Conservation (phyloP, 2,888 invertebrate genomes). For the Antitype chi region DNA sequence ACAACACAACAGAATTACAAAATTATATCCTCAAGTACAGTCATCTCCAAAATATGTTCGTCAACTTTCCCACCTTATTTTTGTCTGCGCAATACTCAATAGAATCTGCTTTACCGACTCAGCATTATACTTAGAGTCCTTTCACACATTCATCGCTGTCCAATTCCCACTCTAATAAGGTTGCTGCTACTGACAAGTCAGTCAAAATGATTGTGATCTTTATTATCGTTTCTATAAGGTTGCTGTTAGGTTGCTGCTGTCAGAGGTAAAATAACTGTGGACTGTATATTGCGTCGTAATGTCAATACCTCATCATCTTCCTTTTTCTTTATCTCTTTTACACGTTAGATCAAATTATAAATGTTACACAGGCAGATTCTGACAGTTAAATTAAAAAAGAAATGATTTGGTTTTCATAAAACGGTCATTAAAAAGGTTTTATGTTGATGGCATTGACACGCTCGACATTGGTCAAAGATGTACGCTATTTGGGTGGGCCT, state of each 20-base stretch:
- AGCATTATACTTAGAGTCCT: background rate
- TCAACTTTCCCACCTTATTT: background rate
- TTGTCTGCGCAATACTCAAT: background rate
- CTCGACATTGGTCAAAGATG: too few relatives aligned
- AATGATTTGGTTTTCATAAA: background rate
- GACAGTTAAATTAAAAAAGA: background rate
- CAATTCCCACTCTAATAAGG: too few relatives aligned
- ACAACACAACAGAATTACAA: background rate
- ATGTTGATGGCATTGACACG: background rate
- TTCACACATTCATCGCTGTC: too few relatives aligned
- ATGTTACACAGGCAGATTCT: background rate
- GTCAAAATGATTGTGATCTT: too few relatives aligned
- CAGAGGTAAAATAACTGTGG: too few relatives aligned
- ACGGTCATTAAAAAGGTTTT: background rate
- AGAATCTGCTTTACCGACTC: background rate
- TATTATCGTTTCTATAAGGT: too few relatives aligned
- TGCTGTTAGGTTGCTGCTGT: too few relatives aligned
- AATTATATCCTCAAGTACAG: background rate
- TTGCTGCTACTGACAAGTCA: too few relatives aligned
- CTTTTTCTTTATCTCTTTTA: too few relatives aligned
- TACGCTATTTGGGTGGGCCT: too few relatives aligned
- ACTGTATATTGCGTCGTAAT: background rate
- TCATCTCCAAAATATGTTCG: conserved; percentile 5
- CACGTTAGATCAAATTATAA: background rate
- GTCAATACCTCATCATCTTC: background rate